Conservation (phyloP, 1,140 invertebrate genomes). For the Drosophila seguyi region DNA sequence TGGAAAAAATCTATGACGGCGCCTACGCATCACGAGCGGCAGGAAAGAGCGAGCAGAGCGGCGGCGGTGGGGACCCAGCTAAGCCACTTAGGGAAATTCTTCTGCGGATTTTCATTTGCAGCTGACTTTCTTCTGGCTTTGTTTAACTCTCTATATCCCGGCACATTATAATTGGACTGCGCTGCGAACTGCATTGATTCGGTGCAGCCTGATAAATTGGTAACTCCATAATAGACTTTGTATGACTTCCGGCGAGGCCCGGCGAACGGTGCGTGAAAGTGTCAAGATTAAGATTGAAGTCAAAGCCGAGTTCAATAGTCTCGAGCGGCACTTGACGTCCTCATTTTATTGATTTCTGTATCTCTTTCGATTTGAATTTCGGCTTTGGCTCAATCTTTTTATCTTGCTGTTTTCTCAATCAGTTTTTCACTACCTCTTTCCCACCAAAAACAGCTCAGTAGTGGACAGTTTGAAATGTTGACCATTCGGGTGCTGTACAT, state of each 20-base stretch:
- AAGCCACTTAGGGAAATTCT: slow-evolving; percentile 81
- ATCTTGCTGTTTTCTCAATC: slow-evolving; percentile 29
- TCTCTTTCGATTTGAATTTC: slow-evolving; percentile 35
- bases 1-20: slow-evolving; percentile 74
- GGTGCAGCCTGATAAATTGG: slow-evolving; percentile 68
- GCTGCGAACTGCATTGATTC: slow-evolving; percentile 52
- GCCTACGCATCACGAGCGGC: slow-evolving; percentile 72
- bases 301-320: slow-evolving; percentile 50
- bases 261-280: slow-evolving; percentile 46
- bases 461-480: slow-evolving; percentile 77
- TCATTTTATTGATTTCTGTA: slow-evolving; percentile 56
- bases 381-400: slow-evolving; percentile 23
- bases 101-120: slow-evolving; percentile 76
- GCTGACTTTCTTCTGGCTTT: slow-evolving; percentile 73
- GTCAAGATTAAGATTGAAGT: slow-evolving; percentile 55
- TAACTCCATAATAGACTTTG: slow-evolving; percentile 74
- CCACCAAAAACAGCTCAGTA: slow-evolving; percentile 51
- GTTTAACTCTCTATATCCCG: slow-evolving; percentile 47
- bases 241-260: slow-evolving; percentile 65
- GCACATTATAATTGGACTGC: slow-evolving; percentile 60
- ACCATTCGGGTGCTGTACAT: slow-evolving; percentile 49
- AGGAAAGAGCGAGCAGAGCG: slow-evolving; percentile 11
- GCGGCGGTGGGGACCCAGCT: slow-evolving; percentile 37
- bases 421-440: slow-evolving; percentile 36
- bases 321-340: slow-evolving; percentile 66